phyloP scores from a whole-genome alignment of 2,797 vertebrate genomes.

The Onychomys leucogaster region DNA sequence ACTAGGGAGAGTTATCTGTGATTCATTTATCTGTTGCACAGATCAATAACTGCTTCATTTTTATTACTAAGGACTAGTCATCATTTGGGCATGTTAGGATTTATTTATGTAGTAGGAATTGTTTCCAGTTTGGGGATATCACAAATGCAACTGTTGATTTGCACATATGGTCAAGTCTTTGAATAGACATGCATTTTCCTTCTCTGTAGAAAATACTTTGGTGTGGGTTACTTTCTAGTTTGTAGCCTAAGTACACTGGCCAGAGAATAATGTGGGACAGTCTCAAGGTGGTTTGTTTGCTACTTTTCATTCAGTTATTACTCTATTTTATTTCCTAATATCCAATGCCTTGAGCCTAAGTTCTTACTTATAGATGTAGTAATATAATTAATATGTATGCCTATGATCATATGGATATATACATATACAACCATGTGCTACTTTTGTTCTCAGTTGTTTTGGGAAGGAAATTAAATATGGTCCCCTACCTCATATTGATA shows the following conservation, averaged over 20 bases:
- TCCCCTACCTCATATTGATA: not conserved
- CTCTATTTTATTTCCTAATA: not conserved
- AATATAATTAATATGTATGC: not conserved
- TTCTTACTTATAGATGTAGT: not conserved
- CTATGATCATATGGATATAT: not conserved
- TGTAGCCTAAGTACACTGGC: not conserved
- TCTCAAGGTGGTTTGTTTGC: not conserved
- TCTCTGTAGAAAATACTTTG: conserved; percentile 26
- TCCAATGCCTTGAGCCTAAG: not conserved
- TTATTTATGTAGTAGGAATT: not conserved
- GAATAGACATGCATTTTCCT: not conserved
- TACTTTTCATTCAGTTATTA: not conserved
- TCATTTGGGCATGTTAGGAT: not conserved
- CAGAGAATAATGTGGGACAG: not conserved
- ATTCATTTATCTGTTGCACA: not conserved
- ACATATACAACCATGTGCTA: not conserved
- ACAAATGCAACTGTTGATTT: not conserved
- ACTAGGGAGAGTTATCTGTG: conserved; percentile 1
- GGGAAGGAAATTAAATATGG: not conserved
- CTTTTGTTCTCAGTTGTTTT: not conserved
- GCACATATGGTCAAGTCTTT: not conserved
- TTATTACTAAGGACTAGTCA: not conserved
- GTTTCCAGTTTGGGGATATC: not conserved
- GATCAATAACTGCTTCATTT: not conserved
- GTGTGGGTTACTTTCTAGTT: not conserved